These are phyloP conservation scores for Azorinus chamasolen DNA, from an alignment of 2,888 invertebrate genomes.

Conservation along the genomic window DNA sequence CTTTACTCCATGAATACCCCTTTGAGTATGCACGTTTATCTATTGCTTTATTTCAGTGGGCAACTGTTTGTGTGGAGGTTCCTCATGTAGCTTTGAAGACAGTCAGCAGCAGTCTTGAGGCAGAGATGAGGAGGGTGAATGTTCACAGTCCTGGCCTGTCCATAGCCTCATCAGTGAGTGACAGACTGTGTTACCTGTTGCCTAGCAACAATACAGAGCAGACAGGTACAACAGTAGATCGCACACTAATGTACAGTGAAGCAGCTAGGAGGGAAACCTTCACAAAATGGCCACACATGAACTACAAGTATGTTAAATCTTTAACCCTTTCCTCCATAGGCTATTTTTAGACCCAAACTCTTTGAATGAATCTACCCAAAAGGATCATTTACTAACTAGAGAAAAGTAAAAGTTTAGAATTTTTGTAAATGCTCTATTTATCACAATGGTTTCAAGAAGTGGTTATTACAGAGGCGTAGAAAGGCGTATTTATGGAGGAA, in stretches of 20 bases:
- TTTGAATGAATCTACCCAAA: too few relatives aligned
- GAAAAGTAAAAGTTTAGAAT: too few relatives aligned
- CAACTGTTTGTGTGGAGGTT: constrained; percentile 94
- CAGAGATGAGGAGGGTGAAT: constrained; percentile 92
- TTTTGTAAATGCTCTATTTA: too few relatives aligned
- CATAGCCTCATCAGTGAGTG: constrained; percentile 95
- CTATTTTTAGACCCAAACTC: too few relatives aligned
- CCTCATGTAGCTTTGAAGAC: constrained; percentile 93
- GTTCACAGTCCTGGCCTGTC: constrained; percentile 89
- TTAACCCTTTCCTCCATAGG: too few relatives aligned
- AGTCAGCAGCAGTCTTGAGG: constrained; percentile 93
- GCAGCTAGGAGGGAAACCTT: constrained; percentile 96
- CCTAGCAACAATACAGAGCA: constrained; percentile 72
- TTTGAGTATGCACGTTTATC: too few relatives aligned
- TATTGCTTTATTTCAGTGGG: constrained; percentile 91
- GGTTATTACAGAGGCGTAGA: too few relatives aligned
- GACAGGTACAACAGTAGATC: constrained; percentile 83
- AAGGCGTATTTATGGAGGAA: too few relatives aligned
- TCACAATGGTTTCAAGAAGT: too few relatives aligned
- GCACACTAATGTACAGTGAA: constrained; percentile 94
- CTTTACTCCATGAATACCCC: too few relatives aligned
- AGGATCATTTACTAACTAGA: too few relatives aligned
- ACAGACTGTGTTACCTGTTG: constrained; percentile 88
- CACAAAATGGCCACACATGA: constrained; percentile 98
- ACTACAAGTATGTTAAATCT: constrained; percentile 98